Conservation (phyloP, 2,113 vertebrate species). For the Arvicanthis niloticus region DNA sequence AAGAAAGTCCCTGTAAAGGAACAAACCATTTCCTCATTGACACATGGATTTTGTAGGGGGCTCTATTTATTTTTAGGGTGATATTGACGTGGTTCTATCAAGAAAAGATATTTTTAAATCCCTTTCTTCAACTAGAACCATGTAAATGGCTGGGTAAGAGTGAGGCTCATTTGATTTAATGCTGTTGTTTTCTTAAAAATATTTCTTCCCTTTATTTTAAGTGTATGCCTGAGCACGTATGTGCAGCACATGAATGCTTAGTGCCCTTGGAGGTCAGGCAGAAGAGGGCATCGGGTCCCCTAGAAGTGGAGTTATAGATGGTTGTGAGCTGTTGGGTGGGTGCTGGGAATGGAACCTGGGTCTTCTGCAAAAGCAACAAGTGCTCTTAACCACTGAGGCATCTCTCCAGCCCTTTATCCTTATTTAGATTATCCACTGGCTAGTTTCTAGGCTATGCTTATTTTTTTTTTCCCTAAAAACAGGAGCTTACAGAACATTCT, state of each 20-base stretch:
- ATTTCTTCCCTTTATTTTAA: background rate
- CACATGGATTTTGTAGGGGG: background rate
- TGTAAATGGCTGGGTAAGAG: background rate
- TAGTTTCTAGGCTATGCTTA: background rate
- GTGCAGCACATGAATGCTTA: background rate
- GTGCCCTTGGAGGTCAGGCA: background rate
- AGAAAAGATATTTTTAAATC: background rate
- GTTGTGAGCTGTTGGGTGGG: background rate
- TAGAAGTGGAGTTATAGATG: background rate
- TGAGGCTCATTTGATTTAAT: conserved; percentile 27
- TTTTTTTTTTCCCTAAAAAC: background rate
- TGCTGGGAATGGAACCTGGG: background rate
- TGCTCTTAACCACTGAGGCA: too few species aligned
- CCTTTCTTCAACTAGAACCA: conserved; percentile 13
- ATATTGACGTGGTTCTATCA: conserved; percentile 27
- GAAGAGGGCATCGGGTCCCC: background rate
- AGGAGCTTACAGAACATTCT: background rate
- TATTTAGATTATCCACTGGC: background rate
- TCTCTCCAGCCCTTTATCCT: background rate
- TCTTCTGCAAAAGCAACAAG: background rate
- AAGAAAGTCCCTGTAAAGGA: background rate
- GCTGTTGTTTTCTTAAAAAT: background rate
- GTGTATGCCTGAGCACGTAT: background rate
- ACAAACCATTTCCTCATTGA: background rate
- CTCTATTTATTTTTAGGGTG: conserved; percentile 51